Evolutionary conservation across 2,113 vertebrate genomes (phyloP).

Genomic region (Glaucomys volans): DNA sequence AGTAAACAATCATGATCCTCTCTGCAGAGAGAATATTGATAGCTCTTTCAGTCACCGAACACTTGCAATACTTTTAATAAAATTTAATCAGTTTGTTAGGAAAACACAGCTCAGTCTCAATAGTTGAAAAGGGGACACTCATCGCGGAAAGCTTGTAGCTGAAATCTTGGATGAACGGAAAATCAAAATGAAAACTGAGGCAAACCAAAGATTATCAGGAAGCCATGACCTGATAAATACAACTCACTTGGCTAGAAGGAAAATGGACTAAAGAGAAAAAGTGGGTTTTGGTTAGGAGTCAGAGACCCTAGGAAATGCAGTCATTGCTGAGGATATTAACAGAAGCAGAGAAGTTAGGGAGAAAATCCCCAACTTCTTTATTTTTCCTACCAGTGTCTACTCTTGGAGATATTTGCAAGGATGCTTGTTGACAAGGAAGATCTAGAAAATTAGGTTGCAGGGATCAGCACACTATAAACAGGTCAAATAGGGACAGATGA

Average conservation of each 20-base stretch:
- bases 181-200: background rate
- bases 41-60: background rate
- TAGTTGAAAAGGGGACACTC: background rate
- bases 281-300: background rate
- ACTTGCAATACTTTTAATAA: background rate
- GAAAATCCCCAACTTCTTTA: background rate
- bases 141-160: background rate
- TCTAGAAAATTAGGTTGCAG: background rate
- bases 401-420: background rate
- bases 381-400: background rate
- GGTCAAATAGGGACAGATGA: background rate
- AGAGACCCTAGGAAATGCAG: background rate
- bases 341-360: background rate
- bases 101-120: background rate
- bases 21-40: background rate
- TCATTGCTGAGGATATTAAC: background rate
- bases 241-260: background rate
- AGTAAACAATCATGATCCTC: background rate
- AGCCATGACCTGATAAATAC: background rate
- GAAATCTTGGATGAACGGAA: background rate
- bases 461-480: background rate
- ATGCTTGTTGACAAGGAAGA: background rate
- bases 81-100: background rate
- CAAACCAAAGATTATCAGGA: background rate
- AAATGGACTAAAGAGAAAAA: background rate